Evolutionary conservation across 1,140 invertebrate genomes (phyloP).

Genomic region (Metaphire vulgaris): DNA sequence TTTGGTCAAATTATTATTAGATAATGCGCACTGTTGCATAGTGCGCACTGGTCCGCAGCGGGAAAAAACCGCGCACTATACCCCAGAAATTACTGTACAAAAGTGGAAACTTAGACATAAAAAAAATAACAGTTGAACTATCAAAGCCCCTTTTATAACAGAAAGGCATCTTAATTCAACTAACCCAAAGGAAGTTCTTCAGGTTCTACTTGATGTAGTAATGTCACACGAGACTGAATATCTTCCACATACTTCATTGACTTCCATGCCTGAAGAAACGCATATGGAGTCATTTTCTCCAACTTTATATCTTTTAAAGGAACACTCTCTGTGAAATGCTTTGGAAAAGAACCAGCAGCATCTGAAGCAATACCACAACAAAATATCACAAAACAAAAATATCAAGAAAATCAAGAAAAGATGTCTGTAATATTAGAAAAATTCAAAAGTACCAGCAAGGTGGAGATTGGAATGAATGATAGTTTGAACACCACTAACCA

Average conservation of each 20-base stretch:
- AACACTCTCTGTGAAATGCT: neutral
- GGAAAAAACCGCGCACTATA: too few relatives aligned
- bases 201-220: constrained; percentile 43
- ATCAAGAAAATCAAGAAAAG: too few relatives aligned
- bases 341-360: too few relatives aligned
- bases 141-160: neutral
- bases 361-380: too few relatives aligned
- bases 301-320: constrained; percentile 21
- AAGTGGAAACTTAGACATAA: too few relatives aligned
- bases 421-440: too few relatives aligned
- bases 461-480: too few relatives aligned
- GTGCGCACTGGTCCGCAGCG: neutral
- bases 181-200: constrained; percentile 42
- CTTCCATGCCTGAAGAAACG: constrained; percentile 49
- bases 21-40: neutral
- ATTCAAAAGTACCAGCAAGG: too few relatives aligned
- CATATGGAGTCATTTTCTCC: constrained; percentile 46
- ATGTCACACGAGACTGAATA: constrained; percentile 40
- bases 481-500: too few relatives aligned
- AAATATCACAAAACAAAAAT: too few relatives aligned
- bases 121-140: too few relatives aligned
- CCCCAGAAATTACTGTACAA: constrained; percentile 9
- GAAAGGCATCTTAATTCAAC: neutral
- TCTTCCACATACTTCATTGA: constrained; percentile 39
- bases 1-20: neutral